Base-by-base conservation (phyloP, 37 sponge, comb jelly and placozoan genomes). In the Eunapius fragilis region DNA sequence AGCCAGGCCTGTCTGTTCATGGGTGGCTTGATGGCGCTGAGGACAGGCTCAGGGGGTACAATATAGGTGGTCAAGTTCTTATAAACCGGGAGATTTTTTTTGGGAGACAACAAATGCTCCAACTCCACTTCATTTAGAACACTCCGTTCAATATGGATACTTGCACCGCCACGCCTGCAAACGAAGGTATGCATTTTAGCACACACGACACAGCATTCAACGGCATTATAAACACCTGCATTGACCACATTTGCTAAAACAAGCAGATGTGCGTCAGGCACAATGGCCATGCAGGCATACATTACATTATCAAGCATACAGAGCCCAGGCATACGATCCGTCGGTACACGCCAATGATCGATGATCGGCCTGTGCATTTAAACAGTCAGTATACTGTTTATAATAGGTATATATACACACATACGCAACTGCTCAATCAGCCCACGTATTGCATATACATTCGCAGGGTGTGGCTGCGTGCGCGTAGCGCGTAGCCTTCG, bases 21-120 rank as follows among this genome's bases (percentile, higher is more conserved):
- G 32, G 93, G 93, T 0, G 89, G 89, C 69, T 76, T 72, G 49
- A 88, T 45, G 50, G 76, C 49, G 28, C 49, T 88, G 24, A 50
- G 71, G 27, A 88, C 26, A 23, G 89, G 89, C 67, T 88, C 84
- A 22, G 89, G 89, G 25, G 84, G 84, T 22, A 35, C 34, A 5
- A 76, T 35, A 3, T 6, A 36, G 23, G 31, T 13, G 25, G 25
- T 35, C 3, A 76, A 3, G 47, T 24, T 32, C 36, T 76, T 76
- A 10, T 19, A 11, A 12, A 76, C 10, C 0, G 77, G 31, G 14
- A 37, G 25, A 13, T 58, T 12, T 12, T 76, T 33, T 35, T 34
- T 26, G 33, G 77, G 77, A 25, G 25, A 26, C 31, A 76, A 76
- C 10, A 26, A 25, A 2, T 35, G 34, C 37, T 76, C 77, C 36